Evolutionary conservation across 2,888 invertebrate species (phyloP), one percentile per base, ranked within the genome.

Genomic region (Notodonta ziczac): DNA sequence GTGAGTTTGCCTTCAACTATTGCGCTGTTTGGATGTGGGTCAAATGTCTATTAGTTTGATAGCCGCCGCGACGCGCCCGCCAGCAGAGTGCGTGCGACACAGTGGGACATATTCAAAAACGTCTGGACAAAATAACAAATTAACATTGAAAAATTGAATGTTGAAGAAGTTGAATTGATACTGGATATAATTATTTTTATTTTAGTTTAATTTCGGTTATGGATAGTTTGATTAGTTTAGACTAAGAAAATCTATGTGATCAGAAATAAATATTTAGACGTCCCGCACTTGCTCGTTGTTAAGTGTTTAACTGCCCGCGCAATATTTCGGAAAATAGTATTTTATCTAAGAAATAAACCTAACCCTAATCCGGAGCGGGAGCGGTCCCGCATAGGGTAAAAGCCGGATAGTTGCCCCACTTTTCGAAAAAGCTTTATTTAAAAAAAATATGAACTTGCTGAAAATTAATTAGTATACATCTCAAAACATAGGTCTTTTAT

Each of bases 1-100:
- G 87, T 73, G 91, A 91, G 82, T 64, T 94, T 95, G 96, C 96
- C 96, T 96, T 96, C 96, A 96, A 94, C 97, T 97, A 97, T 97
- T 97, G 96, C 94, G 89, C 94, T 95, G 96, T 95, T 95, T 95
- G 95, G 95, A 91, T 96, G 94, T 95, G 94, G 94, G 74, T 82
- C 90, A 90, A 72, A 85, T 95, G 95, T 95, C 96, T 96, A 96
- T 96, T 94, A 94, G 90, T 84, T 95, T 96, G 96, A 96, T 95
- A 96, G 95, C 95, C 94, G 91, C 93, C 90, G 86, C 89, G 81
- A 42, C 77, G 80, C 83, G 83, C 83, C 83, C 85, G 85, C 84
- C 77, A 81, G 88, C 86, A 86, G 83, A 86, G 83, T 82, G 74
- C 71, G 75, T 73, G 71, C 77, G 74, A 71, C 82, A 79, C 75